Conservation (phyloP, 2,797 vertebrate genomes). For the Enteromius unitaeniatus region DNA sequence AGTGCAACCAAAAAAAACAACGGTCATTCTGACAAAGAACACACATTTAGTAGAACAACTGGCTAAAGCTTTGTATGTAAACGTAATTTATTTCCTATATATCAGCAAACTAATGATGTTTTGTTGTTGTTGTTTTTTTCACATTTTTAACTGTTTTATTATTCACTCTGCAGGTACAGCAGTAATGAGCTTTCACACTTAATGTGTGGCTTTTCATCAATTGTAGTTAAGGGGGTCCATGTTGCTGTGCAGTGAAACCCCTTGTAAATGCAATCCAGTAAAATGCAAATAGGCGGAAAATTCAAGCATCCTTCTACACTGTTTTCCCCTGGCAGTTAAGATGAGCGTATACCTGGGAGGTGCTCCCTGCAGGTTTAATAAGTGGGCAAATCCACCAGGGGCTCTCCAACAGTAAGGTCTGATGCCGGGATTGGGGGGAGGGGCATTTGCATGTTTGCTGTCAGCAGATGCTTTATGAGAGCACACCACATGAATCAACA, state of each 20-base stretch:
- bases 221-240: not conserved
- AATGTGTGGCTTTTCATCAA: not conserved
- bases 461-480: conserved; percentile 44
- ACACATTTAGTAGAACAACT: too few relatives aligned
- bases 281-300: not conserved
- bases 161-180: not conserved
- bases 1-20: too few relatives aligned
- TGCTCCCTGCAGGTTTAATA: conserved; percentile 52
- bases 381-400: conserved; percentile 48
- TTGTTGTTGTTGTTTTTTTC: too few relatives aligned
- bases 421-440: conserved; percentile 35
- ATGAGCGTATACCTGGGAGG: not conserved
- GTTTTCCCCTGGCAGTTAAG: not conserved
- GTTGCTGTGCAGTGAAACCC: too few relatives aligned
- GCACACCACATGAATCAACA: conserved; percentile 50
- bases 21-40: too few relatives aligned
- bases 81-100: too few relatives aligned
- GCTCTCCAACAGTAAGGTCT: conserved; percentile 55
- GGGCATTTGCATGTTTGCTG: conserved; percentile 51
- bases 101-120: too few relatives aligned
- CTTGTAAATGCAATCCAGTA: not conserved
- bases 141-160: too few relatives aligned
- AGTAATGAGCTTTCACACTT: conserved; percentile 3
- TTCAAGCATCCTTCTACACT: not conserved
- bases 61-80: too few relatives aligned